Base-by-base conservation (phyloP, 1,140 invertebrate species). In the Teleogryllus occipitalis region DNA sequence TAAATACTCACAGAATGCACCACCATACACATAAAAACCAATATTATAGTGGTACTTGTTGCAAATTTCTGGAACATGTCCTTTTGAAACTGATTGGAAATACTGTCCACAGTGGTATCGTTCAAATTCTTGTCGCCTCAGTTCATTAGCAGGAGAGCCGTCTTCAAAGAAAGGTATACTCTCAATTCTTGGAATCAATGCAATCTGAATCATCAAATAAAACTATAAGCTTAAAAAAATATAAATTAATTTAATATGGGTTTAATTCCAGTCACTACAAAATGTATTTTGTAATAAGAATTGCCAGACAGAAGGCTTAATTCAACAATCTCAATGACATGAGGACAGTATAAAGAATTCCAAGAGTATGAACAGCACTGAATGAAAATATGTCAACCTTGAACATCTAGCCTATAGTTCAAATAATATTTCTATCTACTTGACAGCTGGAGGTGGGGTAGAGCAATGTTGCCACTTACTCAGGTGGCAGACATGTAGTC, bases 161-260 rank as follows among this genome's bases (percentile, higher is more conserved):
- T 91, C 92, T 79, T 89, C 86, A 85, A 97, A 98, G 84, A 98
- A 95, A 47, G 94, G 93, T 78, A 98, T 92, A 47, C 89, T 90
- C 79, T 97, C 93, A 79, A 96, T 91, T 81, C 90, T 90, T 0
- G 98, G 97, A 80, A 96, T 91, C 8, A 98, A 85, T 10, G 93
- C 91, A 83, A 98, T 90, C 90, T 95, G 82, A 47, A 83, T 80
- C 27, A 39, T 39, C 15, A 78, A 74, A 80, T 81, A 73, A 79
- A 79, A 75, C 78, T 79, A 47, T 75, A 46, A 75, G 49, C 46
- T 49, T 75, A 1, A 39, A 39, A 73, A 18, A 73, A 73, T 73
- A 73, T 18, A 18, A 18, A 73, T 73, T 73, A 21, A 73, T 18
- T 1, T 18, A 73, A 21, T 15, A 73, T 21, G 72, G 21, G 21